Base-by-base conservation (phyloP, 2,888 invertebrate genomes). In the Rotaria sp. region DNA sequence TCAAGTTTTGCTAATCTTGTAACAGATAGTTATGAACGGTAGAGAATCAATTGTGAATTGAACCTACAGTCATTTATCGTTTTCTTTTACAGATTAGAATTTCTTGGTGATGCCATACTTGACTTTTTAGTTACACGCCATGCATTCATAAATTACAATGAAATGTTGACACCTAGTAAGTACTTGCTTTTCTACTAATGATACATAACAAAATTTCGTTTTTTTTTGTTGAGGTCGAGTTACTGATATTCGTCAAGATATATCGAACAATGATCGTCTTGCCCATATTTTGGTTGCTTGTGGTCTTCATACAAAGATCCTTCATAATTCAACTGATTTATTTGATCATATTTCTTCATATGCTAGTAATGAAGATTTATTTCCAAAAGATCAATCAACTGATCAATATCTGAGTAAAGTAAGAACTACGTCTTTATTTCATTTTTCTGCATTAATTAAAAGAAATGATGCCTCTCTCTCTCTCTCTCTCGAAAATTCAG, bases 231-330 rank as follows among this genome's bases (percentile, higher is more conserved):
- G 35, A 88, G 88, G 88, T 10, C 57, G 85, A 45, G 48, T 88
- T 7, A 88, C 88, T 15, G 87, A 88, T 75, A 80, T 88, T 30
- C 86, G 87, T 24, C 85, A 85, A 57, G 87, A 88, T 84, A 84
- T 88, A 18, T 85, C 86, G 24, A 88, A 88, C n/a, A 88, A 88
- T 59, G 84, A 85, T 30, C 59, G 86, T 21, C 86, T 88, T 55
- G 87, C 88, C 24, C 59, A 85, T 84, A 50, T 88, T 18, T 80
- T 86, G 21, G 88, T 88, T 11, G 80, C 84, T n/a, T 85, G 85
- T 57, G 57, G n/a, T 52, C 84, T 87, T 67, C n/a, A 84, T 10
- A 59, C 48, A 41, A 84, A 87, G 38, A 57, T 87, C 21, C 30
- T 75, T 11, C 38, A 84, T 18, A n/a, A n/a, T 45, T 85, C 85